A percentile compares a stretch with the other conserved stretches of the same genome.
Conservation (phyloP, 2,888 invertebrate genomes). For the Bedellia somnulentella region DNA sequence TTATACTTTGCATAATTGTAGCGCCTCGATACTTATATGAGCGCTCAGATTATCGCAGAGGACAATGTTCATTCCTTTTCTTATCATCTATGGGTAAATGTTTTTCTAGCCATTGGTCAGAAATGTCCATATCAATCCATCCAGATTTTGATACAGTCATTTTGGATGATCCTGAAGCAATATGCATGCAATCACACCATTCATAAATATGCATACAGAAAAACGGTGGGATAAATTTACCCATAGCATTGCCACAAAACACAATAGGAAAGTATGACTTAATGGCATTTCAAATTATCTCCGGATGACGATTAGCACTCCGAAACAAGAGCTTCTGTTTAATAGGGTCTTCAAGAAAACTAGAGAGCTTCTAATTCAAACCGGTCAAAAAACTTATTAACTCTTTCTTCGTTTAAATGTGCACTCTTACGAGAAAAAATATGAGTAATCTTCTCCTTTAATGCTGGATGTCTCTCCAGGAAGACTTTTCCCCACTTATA, state of each 20-base stretch:
- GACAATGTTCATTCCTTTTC: too few relatives aligned
- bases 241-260: conserved; percentile 13
- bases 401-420: conserved; percentile 1
- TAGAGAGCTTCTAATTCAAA: conserved; percentile 1
- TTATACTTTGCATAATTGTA: too few relatives aligned
- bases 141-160: conserved; percentile 12
- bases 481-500: conserved; percentile 10
- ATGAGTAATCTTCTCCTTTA: conserved; percentile 6
- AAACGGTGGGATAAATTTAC: conserved; percentile 11
- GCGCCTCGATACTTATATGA: too few relatives aligned
- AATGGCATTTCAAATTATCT: conserved; percentile 12
- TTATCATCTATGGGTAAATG: too few relatives aligned
- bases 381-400: conserved; percentile 1
- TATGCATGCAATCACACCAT: conserved; percentile 13
- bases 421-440: conserved; percentile 1
- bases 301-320: conserved; percentile 12
- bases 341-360: conserved; percentile 13
- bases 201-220: conserved; percentile 13
- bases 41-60: too few relatives aligned
- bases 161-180: conserved; percentile 12
- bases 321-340: conserved; percentile 12
- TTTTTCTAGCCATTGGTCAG: conserved; percentile 12
- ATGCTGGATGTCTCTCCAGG: conserved; percentile 7
- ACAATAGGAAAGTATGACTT: conserved; percentile 14
- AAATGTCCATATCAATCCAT: conserved; percentile 12